Conservation (phyloP, 2,888 invertebrate species). For the Calameuta pallipes region DNA sequence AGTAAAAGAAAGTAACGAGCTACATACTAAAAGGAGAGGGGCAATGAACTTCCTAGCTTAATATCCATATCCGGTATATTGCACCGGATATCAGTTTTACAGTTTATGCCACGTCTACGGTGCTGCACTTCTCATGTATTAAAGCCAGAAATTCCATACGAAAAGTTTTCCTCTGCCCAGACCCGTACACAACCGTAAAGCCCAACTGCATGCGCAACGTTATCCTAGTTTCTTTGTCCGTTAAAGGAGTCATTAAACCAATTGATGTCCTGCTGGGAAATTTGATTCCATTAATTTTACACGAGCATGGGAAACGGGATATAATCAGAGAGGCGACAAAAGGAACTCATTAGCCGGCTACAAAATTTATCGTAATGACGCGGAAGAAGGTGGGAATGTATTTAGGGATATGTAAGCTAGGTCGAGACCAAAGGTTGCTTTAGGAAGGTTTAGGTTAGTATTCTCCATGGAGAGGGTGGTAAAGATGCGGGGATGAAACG, state of each 20-base stretch:
- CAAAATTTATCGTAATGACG: conserved; percentile 22
- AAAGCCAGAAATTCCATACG: not conserved
- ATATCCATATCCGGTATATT: not conserved
- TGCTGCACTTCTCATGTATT: not conserved
- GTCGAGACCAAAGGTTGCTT: conserved; percentile 17
- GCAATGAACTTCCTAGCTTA: not conserved
- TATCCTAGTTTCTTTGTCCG: not conserved
- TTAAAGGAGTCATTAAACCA: not conserved
- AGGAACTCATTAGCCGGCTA: not conserved
- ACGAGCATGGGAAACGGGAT: not conserved
- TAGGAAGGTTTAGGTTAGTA: conserved; percentile 13
- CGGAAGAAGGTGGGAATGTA: conserved; percentile 26
- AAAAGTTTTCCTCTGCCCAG: not conserved
- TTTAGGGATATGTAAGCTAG: conserved; percentile 23
- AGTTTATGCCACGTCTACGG: not conserved
- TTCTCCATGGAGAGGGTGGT: conserved; percentile 11
- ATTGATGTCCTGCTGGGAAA: not conserved
- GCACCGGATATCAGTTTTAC: not conserved
- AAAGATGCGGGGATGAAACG: conserved; percentile 36
- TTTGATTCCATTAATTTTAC: not conserved
- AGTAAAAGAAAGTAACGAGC: too few relatives aligned
- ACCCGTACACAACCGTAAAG: not conserved
- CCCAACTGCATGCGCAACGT: not conserved
- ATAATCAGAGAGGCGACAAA: not conserved
- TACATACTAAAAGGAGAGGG: too few relatives aligned